Evolutionary conservation across 1,140 invertebrate species (phyloP).

Genomic region (Apocrypta bakeri): DNA sequence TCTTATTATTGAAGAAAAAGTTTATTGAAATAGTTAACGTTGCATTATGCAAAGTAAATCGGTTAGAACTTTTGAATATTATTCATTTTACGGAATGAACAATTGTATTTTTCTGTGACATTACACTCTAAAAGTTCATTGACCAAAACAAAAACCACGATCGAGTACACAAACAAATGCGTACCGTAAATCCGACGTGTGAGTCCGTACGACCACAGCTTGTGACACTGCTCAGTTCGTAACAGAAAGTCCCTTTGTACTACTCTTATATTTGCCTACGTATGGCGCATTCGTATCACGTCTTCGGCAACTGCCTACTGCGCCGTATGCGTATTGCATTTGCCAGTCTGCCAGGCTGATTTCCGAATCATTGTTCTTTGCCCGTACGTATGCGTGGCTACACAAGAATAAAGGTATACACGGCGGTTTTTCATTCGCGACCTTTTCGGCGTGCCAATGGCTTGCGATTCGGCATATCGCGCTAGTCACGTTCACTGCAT

Average conservation of each 20-base stretch:
- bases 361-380: slow-evolving; percentile 15
- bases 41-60: too few species aligned
- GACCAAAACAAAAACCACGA: too few species aligned
- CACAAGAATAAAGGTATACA: not conserved
- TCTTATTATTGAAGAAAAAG: not conserved
- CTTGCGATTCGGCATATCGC: slow-evolving; percentile 15
- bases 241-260: not conserved
- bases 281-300: slow-evolving; percentile 27
- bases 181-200: too few species aligned
- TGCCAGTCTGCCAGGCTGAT: not conserved
- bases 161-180: too few species aligned
- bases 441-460: not conserved
- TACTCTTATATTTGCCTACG: not conserved
- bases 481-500: not conserved
- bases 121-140: too few species aligned
- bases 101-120: too few species aligned
- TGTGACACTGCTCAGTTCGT: not conserved
- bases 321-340: not conserved
- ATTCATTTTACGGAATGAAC: too few species aligned
- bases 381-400: not conserved
- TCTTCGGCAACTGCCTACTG: not conserved
- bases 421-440: not conserved
- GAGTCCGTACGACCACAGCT: not conserved
- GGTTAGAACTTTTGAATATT: too few species aligned
- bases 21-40: too few species aligned